A percentile compares a stretch with the other conserved stretches of the same genome.
Conservation (phyloP, 1,140 invertebrate species). For the Philopotamus ludificatus region DNA sequence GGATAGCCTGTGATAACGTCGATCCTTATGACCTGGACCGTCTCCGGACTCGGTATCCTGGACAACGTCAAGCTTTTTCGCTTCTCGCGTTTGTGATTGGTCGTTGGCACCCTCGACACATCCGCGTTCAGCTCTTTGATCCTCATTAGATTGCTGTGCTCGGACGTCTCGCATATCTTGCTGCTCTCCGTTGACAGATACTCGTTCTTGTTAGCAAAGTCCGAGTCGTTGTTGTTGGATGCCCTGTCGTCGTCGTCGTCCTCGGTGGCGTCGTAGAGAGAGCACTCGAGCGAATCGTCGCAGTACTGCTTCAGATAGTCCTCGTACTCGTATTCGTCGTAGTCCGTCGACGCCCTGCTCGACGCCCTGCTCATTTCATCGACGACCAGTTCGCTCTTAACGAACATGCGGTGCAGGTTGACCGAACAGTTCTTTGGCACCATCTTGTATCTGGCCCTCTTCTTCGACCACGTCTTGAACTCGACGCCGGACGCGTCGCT, state of each 20-base stretch:
- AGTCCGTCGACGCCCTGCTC: conserved; percentile 34
- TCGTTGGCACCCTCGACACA: background rate
- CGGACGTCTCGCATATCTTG: background rate
- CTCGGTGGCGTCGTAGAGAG: conserved; percentile 21
- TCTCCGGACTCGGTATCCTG: conserved; percentile 51
- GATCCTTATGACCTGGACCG: conserved; percentile 53
- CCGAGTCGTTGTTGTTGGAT: conserved; percentile 31
- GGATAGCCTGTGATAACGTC: conserved; percentile 45
- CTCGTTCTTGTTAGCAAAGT: conserved; percentile 24
- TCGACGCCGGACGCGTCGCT: background rate
- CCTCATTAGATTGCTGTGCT: background rate
- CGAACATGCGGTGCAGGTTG: conserved; percentile 39
- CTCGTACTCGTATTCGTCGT: conserved; percentile 34
- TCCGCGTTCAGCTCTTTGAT: background rate
- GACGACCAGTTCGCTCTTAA: conserved; percentile 24
- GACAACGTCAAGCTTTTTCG: conserved; percentile 53
- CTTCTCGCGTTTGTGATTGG: conserved; percentile 46
- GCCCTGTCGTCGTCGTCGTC: conserved; percentile 14
- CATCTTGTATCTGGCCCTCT: conserved; percentile 31
- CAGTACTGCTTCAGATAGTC: conserved; percentile 32
- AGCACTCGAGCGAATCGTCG: conserved; percentile 34
- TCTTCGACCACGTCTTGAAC: conserved; percentile 3
- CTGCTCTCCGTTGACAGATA: background rate
- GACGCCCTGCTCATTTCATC: conserved; percentile 13
- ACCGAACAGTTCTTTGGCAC: conserved; percentile 35